Evolutionary conservation across 2,888 invertebrate species (phyloP).

Genomic region (Acronicta leporina): DNA sequence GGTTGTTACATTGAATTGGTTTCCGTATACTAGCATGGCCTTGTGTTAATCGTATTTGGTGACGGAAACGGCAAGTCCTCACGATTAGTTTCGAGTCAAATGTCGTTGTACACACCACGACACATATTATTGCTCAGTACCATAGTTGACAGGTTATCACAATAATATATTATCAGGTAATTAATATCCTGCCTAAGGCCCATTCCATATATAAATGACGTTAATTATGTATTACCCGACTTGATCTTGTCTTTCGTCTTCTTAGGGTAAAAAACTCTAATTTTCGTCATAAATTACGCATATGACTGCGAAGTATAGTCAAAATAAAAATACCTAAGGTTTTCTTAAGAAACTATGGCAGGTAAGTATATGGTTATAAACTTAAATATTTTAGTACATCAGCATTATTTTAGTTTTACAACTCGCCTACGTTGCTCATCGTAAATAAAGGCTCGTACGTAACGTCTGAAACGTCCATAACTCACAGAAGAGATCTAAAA

Average conservation of each 20-base stretch:
- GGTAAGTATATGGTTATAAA: too few species aligned
- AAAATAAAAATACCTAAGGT: too few species aligned
- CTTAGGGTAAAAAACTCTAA: too few species aligned
- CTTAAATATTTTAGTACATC: not conserved
- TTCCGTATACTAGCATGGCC: not conserved
- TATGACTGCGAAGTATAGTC: too few species aligned
- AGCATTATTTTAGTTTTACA: constrained; percentile 14
- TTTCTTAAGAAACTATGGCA: too few species aligned
- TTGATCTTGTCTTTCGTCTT: too few species aligned
- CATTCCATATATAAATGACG: too few species aligned
- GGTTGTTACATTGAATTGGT: constrained; percentile 1
- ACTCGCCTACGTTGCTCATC: not conserved
- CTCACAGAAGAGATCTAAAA: constrained; percentile 43
- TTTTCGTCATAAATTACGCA: too few species aligned
- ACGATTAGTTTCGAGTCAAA: not conserved
- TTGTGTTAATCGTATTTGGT: constrained; percentile 1
- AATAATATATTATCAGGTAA: too few species aligned
- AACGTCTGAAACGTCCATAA: constrained; percentile 31
- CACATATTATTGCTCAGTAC: not conserved
- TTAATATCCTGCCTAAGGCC: too few species aligned
- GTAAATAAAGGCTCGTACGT: not conserved
- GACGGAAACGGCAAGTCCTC: not conserved
- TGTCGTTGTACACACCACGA: not conserved
- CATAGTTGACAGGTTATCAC: too few species aligned
- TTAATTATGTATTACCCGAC: too few species aligned